Percentiles rank a stretch among this genome's conserved stretches.
Conservation (phyloP, 1,140 invertebrate genomes). For the Meloidogyne hapla region DNA sequence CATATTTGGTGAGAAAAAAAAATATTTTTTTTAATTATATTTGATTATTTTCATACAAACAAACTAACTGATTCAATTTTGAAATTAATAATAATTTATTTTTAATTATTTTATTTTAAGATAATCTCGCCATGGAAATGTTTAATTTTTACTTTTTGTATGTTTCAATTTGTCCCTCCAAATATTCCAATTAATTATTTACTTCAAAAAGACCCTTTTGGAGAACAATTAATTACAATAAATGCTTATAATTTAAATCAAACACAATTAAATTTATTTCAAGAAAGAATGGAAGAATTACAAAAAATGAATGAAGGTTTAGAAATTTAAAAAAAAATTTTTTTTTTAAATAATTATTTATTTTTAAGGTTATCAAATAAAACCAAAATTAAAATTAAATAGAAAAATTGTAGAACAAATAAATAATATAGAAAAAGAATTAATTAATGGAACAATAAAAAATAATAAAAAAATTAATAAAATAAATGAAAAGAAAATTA, state of each 20-base stretch:
- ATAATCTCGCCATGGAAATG: slow-evolving; percentile 58
- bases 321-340: neutral
- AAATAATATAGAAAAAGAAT: slow-evolving; percentile 17
- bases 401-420: slow-evolving; percentile 22
- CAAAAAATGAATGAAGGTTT: slow-evolving; percentile 36
- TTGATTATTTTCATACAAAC: neutral
- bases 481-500: neutral
- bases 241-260: slow-evolving; percentile 57
- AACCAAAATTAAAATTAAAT: slow-evolving; percentile 1
- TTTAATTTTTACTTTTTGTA: slow-evolving; percentile 25
- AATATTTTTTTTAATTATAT: too few relatives aligned
- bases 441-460: slow-evolving; percentile 26
- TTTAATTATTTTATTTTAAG: neutral
- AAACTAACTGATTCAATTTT: neutral
- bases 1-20: slow-evolving; percentile 33
- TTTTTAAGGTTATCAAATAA: neutral
- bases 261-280: slow-evolving; percentile 56
- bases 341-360: neutral
- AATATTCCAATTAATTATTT: slow-evolving; percentile 36
- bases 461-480: neutral
- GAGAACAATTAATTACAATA: slow-evolving; percentile 61
- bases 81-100: neutral
- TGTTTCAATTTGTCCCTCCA: slow-evolving; percentile 24
- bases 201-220: slow-evolving; percentile 57
- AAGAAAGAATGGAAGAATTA: slow-evolving; percentile 52